Evolutionary conservation across 2,797 vertebrate species (phyloP).

Genomic region (Pterois miles): DNA sequence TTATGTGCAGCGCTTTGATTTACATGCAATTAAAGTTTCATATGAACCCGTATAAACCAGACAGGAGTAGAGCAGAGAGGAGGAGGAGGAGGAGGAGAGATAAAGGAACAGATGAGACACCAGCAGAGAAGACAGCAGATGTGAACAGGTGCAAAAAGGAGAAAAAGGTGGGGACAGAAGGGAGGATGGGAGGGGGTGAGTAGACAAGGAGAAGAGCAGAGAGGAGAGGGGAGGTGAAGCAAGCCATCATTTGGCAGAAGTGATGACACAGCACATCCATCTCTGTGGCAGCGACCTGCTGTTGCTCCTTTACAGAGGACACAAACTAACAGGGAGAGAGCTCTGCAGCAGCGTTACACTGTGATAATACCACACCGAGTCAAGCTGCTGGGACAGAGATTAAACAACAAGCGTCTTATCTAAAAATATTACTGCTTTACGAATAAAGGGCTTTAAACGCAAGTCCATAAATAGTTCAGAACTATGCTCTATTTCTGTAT

Average conservation of each 20-base stretch:
- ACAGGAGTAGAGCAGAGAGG: constrained; percentile 15
- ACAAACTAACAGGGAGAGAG: constrained; percentile 33
- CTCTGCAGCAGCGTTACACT: constrained; percentile 23
- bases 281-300: constrained; percentile 74
- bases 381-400: constrained; percentile 13
- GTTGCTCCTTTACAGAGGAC: constrained; percentile 69
- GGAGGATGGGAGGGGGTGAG: background rate
- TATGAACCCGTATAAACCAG: constrained; percentile 69
- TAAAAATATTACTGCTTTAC: constrained; percentile 40
- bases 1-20: constrained; percentile 76
- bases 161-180: constrained; percentile 14
- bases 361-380: constrained; percentile 35
- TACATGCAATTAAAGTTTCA: constrained; percentile 81
- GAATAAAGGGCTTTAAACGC: constrained; percentile 26
- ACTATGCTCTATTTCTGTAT: constrained; percentile 17
- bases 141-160: constrained; percentile 17
- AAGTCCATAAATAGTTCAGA: constrained; percentile 35
- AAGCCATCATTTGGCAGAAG: constrained; percentile 70
- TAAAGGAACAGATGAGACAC: constrained; percentile 43
- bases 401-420: constrained; percentile 22
- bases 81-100: constrained; percentile 29
- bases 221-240: constrained; percentile 48
- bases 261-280: constrained; percentile 78
- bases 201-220: background rate
- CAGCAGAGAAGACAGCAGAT: constrained; percentile 40